These are phyloP conservation scores for Dufourea novaeangliae DNA, from an alignment of 1,140 invertebrate species.

Conservation along the genomic window DNA sequence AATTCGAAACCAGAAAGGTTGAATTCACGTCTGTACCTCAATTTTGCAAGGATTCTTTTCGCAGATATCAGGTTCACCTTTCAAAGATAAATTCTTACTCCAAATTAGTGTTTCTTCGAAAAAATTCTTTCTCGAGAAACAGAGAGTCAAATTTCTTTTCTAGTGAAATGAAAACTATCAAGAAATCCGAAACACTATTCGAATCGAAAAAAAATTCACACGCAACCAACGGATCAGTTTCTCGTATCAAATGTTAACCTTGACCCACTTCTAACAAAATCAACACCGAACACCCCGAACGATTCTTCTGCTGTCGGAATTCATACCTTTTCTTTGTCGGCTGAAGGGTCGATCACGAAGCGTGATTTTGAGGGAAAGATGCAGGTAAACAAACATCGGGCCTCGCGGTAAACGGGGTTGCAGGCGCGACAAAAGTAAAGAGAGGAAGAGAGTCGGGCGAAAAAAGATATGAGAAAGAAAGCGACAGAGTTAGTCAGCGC, in stretches of 20 bases:
- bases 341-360: not conserved
- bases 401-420: conserved; percentile 21
- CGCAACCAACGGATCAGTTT: not conserved
- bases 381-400: conserved; percentile 63
- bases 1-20: too few species aligned
- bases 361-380: conserved; percentile 44
- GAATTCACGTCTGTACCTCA: too few species aligned
- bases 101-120: too few species aligned
- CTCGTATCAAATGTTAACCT: not conserved
- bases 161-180: too few species aligned
- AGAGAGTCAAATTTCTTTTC: too few species aligned
- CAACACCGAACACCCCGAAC: not conserved
- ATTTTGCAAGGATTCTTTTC: too few species aligned
- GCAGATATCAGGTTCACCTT: too few species aligned
- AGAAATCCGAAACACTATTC: too few species aligned
- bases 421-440: conserved; percentile 35
- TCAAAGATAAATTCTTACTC: too few species aligned
- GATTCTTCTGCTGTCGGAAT: not conserved
- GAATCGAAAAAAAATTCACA: too few species aligned
- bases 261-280: not conserved
- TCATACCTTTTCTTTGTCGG: not conserved
- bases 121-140: not conserved
- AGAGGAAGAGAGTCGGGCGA: conserved; percentile 34
- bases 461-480: too few species aligned
- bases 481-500: conserved; percentile 54